Conservation (phyloP, 2,113 vertebrate genomes). For the Syngnathus typhle region DNA sequence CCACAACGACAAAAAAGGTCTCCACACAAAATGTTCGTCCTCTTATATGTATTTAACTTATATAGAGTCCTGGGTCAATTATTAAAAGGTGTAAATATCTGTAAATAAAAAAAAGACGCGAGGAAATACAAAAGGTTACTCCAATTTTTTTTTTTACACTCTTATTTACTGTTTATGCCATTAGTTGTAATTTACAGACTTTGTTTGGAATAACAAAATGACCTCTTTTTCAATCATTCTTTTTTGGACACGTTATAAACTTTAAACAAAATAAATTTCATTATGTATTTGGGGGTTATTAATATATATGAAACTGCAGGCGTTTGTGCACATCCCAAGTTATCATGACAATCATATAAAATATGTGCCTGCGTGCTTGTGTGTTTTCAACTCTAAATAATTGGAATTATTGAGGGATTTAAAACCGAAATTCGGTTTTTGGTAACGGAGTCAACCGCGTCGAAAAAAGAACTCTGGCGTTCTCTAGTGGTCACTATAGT, state of each 20-base stretch:
- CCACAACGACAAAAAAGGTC: neutral
- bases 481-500: no score
- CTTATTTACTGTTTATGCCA: no score
- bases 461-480: no score
- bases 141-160: no score
- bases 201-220: neutral
- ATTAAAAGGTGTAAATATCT: no score
- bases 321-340: neutral
- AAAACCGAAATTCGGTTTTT: neutral
- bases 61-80: no score
- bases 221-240: neutral
- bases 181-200: neutral
- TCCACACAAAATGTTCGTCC: no score
- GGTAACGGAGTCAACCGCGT: no score
- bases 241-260: neutral
- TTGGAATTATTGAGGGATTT: neutral
- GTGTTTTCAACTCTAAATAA: neutral
- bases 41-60: no score
- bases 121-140: no score
- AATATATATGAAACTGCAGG: neutral
- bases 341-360: neutral
- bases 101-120: no score
- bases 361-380: neutral
- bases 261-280: neutral
- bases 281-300: neutral